A percentile compares a stretch with the other conserved stretches of the same genome.
Conservation (phyloP, 2,113 vertebrate species). For the Pituophis catenifer region DNA sequence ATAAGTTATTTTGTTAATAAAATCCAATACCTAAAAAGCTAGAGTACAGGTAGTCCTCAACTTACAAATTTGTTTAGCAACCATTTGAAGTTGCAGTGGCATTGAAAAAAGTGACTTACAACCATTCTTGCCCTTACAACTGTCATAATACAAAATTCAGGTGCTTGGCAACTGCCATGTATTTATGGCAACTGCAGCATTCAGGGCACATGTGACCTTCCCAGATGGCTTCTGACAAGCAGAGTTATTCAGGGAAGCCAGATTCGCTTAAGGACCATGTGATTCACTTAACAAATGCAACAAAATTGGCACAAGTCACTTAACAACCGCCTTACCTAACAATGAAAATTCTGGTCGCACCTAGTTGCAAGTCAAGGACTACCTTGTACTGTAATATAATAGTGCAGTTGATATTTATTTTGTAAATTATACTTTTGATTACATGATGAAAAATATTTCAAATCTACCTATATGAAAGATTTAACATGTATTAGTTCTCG, state of each 20-base stretch:
- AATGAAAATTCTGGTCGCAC: background rate
- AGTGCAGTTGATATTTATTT: background rate
- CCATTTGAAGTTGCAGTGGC: background rate
- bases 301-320: background rate
- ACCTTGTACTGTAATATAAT: background rate
- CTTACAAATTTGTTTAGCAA: background rate
- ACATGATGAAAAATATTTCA: background rate
- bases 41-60: background rate
- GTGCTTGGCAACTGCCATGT: too few relatives aligned
- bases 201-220: background rate
- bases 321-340: background rate
- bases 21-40: background rate
- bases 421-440: background rate
- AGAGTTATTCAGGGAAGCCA: background rate
- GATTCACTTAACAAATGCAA: background rate
- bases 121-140: too few relatives aligned
- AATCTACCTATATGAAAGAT: background rate
- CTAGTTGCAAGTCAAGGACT: background rate
- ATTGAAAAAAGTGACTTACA: background rate
- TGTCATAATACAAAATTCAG: too few relatives aligned
- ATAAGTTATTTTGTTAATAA: background rate
- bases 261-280: background rate
- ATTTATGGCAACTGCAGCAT: background rate
- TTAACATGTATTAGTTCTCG: background rate
- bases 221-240: background rate